Evolutionary conservation across 2,113 vertebrate species (phyloP).

Genomic region (Colossoma macropomum): DNA sequence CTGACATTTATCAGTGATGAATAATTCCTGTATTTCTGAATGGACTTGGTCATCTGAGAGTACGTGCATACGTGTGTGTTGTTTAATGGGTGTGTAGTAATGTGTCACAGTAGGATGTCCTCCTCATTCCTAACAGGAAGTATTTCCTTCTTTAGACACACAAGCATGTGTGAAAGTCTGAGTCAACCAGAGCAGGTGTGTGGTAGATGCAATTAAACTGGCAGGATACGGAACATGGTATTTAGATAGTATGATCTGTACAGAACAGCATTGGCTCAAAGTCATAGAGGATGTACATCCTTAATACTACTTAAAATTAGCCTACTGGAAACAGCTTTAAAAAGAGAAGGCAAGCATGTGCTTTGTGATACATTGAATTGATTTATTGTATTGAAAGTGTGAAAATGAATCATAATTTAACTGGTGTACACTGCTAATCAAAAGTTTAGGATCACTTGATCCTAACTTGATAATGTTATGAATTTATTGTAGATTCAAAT

Average conservation of each 20-base stretch:
- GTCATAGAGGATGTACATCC: conserved; percentile 26
- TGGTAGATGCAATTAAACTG: not conserved
- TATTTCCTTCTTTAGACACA: conserved; percentile 20
- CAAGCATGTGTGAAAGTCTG: not conserved
- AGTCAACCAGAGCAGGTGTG: not conserved
- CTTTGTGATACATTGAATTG: not conserved
- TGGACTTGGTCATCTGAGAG: not conserved
- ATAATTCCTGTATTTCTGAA: not conserved
- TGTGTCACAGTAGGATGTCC: conserved; percentile 8
- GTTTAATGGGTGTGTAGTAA: not conserved
- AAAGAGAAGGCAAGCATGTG: not conserved
- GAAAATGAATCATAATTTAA: not conserved
- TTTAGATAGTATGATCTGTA: not conserved
- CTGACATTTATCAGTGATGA: not conserved
- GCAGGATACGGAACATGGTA: not conserved
- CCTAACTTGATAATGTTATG: no score
- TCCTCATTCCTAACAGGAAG: not conserved
- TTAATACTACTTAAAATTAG: not conserved
- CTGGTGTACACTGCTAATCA: not conserved
- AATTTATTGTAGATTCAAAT: no score
- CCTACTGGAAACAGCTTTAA: not conserved
- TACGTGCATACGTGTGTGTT: not conserved
- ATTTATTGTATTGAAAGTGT: not conserved
- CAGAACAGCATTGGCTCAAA: not conserved
- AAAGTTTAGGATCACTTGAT: no score